A percentile compares a stretch with the other conserved stretches of the same genome.
These are phyloP conservation scores for Neocrepidodera transversa DNA, from an alignment of 2,888 invertebrate genomes.

Conservation along the genomic window DNA sequence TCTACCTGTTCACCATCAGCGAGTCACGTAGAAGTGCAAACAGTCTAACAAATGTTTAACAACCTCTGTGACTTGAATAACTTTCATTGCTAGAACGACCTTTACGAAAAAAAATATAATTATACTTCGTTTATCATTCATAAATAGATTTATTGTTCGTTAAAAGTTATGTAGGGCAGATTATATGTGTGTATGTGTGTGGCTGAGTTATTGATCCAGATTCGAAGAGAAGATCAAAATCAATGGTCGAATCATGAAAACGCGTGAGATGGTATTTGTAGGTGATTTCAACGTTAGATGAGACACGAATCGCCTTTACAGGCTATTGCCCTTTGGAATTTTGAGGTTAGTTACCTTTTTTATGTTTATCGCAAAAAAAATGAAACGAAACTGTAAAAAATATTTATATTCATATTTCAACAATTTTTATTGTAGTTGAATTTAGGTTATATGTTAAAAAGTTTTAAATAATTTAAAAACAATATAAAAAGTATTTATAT, in stretches of 20 bases:
- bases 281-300: constrained; percentile 28
- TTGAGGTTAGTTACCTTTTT: background rate
- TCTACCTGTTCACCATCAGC: constrained; percentile 24
- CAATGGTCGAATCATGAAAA: constrained; percentile 20
- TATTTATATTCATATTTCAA: no score
- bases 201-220: constrained; percentile 9
- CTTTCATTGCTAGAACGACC: constrained; percentile 28
- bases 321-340: background rate
- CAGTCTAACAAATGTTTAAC: constrained; percentile 21
- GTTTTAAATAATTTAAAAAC: no score
- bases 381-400: no score
- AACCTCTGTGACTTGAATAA: constrained; percentile 28
- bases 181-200: no score
- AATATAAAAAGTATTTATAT: no score
- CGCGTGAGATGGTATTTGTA: constrained; percentile 21
- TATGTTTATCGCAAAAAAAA: no score
- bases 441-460: no score
- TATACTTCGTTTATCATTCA: background rate
- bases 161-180: no score
- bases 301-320: background rate
- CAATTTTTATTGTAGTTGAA: no score
- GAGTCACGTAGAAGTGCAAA: constrained; percentile 36
- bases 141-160: background rate
- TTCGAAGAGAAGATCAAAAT: constrained; percentile 1
- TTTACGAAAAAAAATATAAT: no score